phyloP scores from a whole-genome alignment of 2,113 vertebrate species.

The human (Homo sapiens) region GRCh38 chr9:14447501-14448000 shows the following conservation, averaged over 20 bases:
- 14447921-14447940: neutral
- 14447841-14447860: neutral
- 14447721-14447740: neutral
- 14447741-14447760: neutral
- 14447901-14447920: neutral
- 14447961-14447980: neutral
- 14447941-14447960: neutral
- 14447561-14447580: slow-evolving; percentile 8
- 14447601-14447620: neutral
- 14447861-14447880: neutral
- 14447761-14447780: neutral
- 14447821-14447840: neutral
- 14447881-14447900: neutral
- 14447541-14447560: neutral
- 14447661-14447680: neutral
- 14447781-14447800: neutral
- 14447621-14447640: neutral
- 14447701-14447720: neutral
- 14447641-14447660: neutral
- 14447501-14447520: neutral
- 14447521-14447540: neutral
- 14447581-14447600: neutral
- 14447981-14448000: neutral
- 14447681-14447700: neutral
- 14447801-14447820: neutral